Evolutionary conservation across 2,888 invertebrate species (phyloP).

Genomic region (Cynaeus angustus): DNA sequence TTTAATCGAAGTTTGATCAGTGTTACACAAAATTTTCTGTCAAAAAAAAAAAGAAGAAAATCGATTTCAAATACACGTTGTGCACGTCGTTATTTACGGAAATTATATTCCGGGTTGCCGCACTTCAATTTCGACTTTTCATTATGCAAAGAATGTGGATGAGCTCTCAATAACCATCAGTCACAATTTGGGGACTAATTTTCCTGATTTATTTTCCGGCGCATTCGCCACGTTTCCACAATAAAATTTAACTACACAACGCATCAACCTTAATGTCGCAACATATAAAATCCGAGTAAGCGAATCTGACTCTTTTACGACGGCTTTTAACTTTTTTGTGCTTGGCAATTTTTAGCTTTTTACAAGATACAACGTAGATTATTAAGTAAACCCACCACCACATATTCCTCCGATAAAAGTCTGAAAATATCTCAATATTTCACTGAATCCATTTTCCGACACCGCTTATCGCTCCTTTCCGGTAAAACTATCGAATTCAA

Average conservation of each 20-base stretch:
- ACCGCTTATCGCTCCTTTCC: conserved; percentile 40
- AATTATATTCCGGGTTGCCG: conserved; percentile 44
- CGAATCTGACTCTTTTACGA: conserved; percentile 25
- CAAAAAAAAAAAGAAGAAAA: background rate
- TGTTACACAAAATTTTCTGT: background rate
- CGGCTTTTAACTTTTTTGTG: conserved; percentile 19
- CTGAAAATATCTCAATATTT: conserved; percentile 39
- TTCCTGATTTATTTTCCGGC: conserved; percentile 12
- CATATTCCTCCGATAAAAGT: conserved; percentile 22
- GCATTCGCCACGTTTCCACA: conserved; percentile 7
- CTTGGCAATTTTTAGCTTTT: conserved; percentile 19
- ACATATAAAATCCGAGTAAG: conserved; percentile 15
- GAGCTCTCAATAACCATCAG: conserved; percentile 7
- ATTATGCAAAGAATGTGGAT: no score
- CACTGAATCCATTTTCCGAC: conserved; percentile 36
- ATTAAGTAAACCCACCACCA: conserved; percentile 33
- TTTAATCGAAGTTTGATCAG: no score
- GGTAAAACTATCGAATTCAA: conserved; percentile 42
- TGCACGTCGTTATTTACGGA: conserved; percentile 41
- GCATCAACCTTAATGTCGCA: conserved; percentile 14
- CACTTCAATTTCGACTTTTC: no score
- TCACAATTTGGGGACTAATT: conserved; percentile 16
- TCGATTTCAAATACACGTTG: conserved; percentile 27
- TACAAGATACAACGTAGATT: conserved; percentile 29
- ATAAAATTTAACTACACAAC: no score